Evolutionary conservation across 2,113 vertebrate species (phyloP), one percentile per base, ranked within the genome.

Genomic region (Dicerorhinus sumatrensis): DNA sequence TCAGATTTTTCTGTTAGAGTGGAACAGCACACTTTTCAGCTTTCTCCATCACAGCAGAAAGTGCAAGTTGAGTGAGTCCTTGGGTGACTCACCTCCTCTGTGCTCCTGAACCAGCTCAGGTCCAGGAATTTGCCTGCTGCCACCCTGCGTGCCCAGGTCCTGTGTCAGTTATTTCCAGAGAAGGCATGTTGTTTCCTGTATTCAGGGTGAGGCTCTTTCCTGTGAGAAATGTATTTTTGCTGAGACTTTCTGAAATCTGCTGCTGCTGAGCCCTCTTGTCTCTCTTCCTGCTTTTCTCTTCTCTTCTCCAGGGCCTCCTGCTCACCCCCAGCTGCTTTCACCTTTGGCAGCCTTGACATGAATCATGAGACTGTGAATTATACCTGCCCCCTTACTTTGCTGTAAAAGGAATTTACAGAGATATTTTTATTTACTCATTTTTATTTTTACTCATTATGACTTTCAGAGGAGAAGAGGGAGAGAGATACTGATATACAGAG

Each of bases 71-170:
- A 62, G 65, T 51, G 17, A 23, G 33, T 72, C 14, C 14, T 36
- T 14, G 39, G 42, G 31, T 39, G 33, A 67, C 20, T 31, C 36
- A 7, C 36, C 10, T 46, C 12, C 11, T 67, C n/a, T 36, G n/a
- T 6, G 36, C 17, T 17, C 48, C 29, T 20, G 21, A 58, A 39
- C 46, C 27, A 42, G 5, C 21, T 63, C 18, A 16, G 76, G 63
- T 18, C 51, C 39, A 29, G 18, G 25, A 60, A 81, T 13, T 21
- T 89, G 36, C n/a, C 36, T 29, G 60, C 29, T 65, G 39, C 18
- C 1, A 27, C 18, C 36, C 0, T 1, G 25, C 4, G 11, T 31
- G 17, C 63, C n/a, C 5, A n/a, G 2, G 72, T 12, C n/a, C 56
- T 31, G 23, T 31, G 33, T 13, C 33, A 23, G 23, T 75, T 27